A percentile compares a stretch with the other conserved stretches of the same genome.
phyloP scores from a whole-genome alignment of 2,888 invertebrate genomes.

The Tortrix viridana region DNA sequence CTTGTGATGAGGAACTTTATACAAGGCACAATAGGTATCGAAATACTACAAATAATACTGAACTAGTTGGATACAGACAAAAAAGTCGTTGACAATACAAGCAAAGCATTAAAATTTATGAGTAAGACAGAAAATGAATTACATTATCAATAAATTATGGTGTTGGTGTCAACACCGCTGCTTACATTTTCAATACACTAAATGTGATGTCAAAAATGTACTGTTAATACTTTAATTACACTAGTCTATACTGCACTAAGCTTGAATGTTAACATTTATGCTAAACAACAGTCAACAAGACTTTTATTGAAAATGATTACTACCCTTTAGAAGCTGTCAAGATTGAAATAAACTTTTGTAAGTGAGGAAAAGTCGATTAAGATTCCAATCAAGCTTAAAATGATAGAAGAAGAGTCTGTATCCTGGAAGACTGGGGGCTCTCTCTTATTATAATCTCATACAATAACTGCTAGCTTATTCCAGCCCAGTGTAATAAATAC shows the following conservation, averaged over 20 bases:
- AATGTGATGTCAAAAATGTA: too few species aligned
- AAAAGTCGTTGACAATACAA: not conserved
- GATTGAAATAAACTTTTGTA: constrained; percentile 15
- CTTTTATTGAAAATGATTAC: not conserved
- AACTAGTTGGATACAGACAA: constrained; percentile 26
- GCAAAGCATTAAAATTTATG: not conserved
- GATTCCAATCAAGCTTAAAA: constrained; percentile 1
- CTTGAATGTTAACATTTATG: too few species aligned
- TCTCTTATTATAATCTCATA: constrained; percentile 28
- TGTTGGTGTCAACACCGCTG: too few species aligned
- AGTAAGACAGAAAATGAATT: not conserved
- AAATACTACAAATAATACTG: constrained; percentile 34
- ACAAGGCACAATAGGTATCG: constrained; percentile 24
- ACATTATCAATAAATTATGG: too few species aligned
- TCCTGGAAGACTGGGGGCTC: constrained; percentile 28
- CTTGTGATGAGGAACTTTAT: constrained; percentile 34
- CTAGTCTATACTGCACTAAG: too few species aligned
- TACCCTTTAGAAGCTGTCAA: not conserved
- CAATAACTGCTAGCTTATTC: constrained; percentile 11
- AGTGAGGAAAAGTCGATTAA: constrained; percentile 16
- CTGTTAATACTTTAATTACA: too few species aligned
- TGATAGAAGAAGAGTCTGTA: constrained; percentile 21
- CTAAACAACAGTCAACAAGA: too few species aligned
- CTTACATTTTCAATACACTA: too few species aligned
- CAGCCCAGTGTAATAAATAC: constrained; percentile 19